phyloP scores from a whole-genome alignment of 2,888 invertebrate species.

The Electrophaes corylata region DNA sequence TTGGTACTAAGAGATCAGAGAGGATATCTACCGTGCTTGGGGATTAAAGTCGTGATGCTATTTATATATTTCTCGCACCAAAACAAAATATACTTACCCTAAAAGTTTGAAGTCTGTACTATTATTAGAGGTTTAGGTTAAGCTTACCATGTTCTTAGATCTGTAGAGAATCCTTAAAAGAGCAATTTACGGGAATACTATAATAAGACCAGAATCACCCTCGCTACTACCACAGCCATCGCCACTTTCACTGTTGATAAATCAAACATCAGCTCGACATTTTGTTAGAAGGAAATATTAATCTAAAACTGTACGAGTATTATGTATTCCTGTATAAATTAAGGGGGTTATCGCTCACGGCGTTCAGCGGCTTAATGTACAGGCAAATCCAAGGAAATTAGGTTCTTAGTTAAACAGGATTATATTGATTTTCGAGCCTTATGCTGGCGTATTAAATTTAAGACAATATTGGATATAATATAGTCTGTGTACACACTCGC shows the following conservation, averaged over 20 bases:
- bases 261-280: constrained; percentile 13
- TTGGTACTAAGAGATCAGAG: too few relatives aligned
- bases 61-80: too few relatives aligned
- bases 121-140: too few relatives aligned
- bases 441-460: constrained; percentile 52
- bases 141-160: too few relatives aligned
- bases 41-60: too few relatives aligned
- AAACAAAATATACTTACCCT: too few relatives aligned
- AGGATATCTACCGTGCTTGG: too few relatives aligned
- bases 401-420: constrained; percentile 58
- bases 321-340: constrained; percentile 32
- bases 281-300: constrained; percentile 13
- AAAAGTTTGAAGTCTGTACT: too few relatives aligned
- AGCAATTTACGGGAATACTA: too few relatives aligned
- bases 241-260: neutral
- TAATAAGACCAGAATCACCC: too few relatives aligned
- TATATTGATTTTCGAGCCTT: constrained; percentile 64
- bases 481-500: constrained; percentile 45
- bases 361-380: constrained; percentile 49
- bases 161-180: too few relatives aligned
- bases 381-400: constrained; percentile 59
- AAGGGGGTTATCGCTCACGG: constrained; percentile 49
- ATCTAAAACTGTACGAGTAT: constrained; percentile 4
- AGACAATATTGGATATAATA: constrained; percentile 58
- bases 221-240: neutral